Conservation (phyloP, 1,140 invertebrate genomes). For the Ceratina australensis region DNA sequence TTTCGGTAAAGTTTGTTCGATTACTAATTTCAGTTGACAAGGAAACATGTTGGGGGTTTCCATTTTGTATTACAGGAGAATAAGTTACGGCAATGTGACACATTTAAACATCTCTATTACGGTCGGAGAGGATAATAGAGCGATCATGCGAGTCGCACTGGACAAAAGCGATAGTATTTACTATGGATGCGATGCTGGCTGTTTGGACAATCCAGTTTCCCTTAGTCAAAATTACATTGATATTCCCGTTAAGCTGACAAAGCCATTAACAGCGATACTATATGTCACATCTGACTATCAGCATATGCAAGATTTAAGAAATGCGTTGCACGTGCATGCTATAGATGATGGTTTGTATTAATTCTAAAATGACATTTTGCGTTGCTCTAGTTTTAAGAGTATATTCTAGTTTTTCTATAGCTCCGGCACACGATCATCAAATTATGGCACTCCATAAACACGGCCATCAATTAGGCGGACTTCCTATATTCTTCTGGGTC, state of each 20-base stretch:
- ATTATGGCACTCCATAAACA: constrained; percentile 95
- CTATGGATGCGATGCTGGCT: constrained; percentile 95
- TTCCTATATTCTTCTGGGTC: constrained; percentile 96
- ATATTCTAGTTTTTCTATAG: constrained; percentile 78
- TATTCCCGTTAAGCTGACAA: constrained; percentile 96
- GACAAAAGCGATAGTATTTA: constrained; percentile 91
- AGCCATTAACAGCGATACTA: constrained; percentile 94
- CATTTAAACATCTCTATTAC: constrained; percentile 93
- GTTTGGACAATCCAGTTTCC: constrained; percentile 89
- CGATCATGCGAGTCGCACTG: constrained; percentile 89
- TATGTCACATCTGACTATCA: constrained; percentile 95
- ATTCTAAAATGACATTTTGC: neutral
- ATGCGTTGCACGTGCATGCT: constrained; percentile 94
- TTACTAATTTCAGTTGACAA: neutral
- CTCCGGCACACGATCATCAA: constrained; percentile 95
- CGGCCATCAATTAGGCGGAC: constrained; percentile 92
- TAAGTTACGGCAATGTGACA: constrained; percentile 93
- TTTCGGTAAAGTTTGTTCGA: constrained; percentile 79
- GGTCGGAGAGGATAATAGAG: constrained; percentile 93
- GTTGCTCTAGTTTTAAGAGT: neutral
- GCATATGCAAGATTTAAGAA: constrained; percentile 94
- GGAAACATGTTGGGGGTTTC: neutral
- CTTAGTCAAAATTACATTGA: constrained; percentile 84
- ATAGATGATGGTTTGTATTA: constrained; percentile 84
- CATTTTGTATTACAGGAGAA: constrained; percentile 79